Percentiles rank a stretch among this genome's conserved stretches.
These are phyloP conservation scores for Acanthochromis polyacanthus DNA, from an alignment of 2,113 vertebrate genomes.

Conservation along the genomic window DNA sequence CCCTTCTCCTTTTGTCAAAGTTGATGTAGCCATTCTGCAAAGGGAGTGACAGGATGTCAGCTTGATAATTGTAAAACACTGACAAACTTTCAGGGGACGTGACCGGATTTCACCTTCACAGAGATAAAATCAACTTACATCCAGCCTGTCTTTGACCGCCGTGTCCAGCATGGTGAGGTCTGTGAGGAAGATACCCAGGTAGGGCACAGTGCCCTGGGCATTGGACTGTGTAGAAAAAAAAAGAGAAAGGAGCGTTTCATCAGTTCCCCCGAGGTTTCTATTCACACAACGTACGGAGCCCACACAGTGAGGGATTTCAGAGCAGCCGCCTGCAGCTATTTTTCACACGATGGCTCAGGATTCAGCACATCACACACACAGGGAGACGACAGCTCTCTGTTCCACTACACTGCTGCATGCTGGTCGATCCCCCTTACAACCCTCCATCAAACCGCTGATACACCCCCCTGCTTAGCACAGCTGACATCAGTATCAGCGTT, in stretches of 20 bases:
- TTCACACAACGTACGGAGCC: slow-evolving; percentile 39
- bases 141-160: slow-evolving; percentile 89
- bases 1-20: slow-evolving; percentile 93
- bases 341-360: slow-evolving; percentile 56
- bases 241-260: slow-evolving; percentile 25
- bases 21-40: slow-evolving; percentile 93
- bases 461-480: slow-evolving; percentile 3
- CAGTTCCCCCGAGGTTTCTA: slow-evolving; percentile 12
- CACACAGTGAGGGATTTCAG: slow-evolving; percentile 51
- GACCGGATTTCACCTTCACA: slow-evolving; percentile 1
- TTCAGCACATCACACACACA: slow-evolving; percentile 49
- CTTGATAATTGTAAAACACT: slow-evolving; percentile 16
- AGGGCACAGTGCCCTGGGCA: slow-evolving; percentile 88
- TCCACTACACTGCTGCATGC: slow-evolving; percentile 44
- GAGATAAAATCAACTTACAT: slow-evolving; percentile 80
- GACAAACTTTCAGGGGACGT: background rate
- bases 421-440: slow-evolving; percentile 37
- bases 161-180: slow-evolving; percentile 94
- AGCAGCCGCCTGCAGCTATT: slow-evolving; percentile 60
- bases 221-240: slow-evolving; percentile 53
- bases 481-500: slow-evolving; percentile 13
- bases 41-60: slow-evolving; percentile 25
- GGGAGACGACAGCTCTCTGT: slow-evolving; percentile 20
- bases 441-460: slow-evolving; percentile 36
- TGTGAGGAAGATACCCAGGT: slow-evolving; percentile 93